phyloP scores from a whole-genome alignment of 2,113 vertebrate species.

The Macheiramphus alcinus region DNA sequence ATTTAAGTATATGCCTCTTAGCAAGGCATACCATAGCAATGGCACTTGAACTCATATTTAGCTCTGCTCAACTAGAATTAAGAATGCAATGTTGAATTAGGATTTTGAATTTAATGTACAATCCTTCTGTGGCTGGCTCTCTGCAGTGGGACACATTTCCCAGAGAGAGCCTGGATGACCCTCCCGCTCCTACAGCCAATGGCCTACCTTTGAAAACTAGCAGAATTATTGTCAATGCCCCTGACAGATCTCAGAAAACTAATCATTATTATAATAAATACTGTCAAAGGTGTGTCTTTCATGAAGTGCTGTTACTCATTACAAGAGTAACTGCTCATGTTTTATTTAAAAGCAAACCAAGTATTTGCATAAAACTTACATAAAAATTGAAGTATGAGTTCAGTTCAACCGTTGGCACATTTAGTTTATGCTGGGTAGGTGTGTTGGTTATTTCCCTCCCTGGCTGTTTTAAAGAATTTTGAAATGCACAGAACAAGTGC shows the following conservation, averaged over 20 bases:
- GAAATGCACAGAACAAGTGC: not conserved
- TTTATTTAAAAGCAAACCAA: not conserved
- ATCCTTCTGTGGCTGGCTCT: not conserved
- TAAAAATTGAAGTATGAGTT: not conserved
- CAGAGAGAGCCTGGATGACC: not conserved
- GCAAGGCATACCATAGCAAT: not conserved
- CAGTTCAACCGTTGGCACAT: not conserved
- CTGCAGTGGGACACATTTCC: not conserved
- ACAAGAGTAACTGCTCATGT: not conserved
- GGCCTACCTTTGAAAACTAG: not conserved
- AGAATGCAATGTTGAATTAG: not conserved
- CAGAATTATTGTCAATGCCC: not conserved
- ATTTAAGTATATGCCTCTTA: not conserved
- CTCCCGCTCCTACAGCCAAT: not conserved
- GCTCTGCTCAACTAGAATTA: not conserved
- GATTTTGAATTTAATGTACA: not conserved
- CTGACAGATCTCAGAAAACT: not conserved
- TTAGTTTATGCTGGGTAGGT: not conserved
- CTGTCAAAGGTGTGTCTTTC: not conserved
- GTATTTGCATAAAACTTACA: not conserved
- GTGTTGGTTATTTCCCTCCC: not conserved
- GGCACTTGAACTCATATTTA: not conserved
- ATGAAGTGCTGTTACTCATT: not conserved
- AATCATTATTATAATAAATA: not conserved
- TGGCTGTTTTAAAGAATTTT: not conserved